Conservation (phyloP, 2,113 vertebrate genomes). For the Dinomys branickii region DNA sequence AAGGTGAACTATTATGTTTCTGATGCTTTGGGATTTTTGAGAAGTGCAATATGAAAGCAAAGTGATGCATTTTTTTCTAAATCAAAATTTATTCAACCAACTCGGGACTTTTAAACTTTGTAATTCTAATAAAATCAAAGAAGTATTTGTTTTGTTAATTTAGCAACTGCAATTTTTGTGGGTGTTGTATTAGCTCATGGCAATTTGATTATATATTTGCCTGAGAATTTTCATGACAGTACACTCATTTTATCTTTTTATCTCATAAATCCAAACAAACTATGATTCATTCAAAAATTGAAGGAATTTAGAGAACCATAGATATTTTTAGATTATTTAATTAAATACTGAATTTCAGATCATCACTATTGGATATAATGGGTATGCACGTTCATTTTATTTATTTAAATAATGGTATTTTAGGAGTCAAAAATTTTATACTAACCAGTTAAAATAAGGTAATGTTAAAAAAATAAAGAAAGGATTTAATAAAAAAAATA, state of each 20-base stretch:
- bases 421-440: neutral
- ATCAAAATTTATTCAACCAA: slow-evolving; percentile 53
- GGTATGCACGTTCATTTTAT: neutral
- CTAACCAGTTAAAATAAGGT: neutral
- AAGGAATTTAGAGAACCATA: neutral
- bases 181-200: neutral
- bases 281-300: slow-evolving; percentile 15
- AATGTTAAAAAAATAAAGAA: neutral
- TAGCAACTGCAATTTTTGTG: slow-evolving; percentile 37
- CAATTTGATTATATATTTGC: slow-evolving; percentile 30
- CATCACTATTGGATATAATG: neutral
- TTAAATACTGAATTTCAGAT: neutral
- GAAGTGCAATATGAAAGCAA: slow-evolving; percentile 41
- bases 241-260: neutral
- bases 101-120: neutral
- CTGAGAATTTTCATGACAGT: neutral
- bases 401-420: slow-evolving; percentile 33
- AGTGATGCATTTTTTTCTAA: neutral
- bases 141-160: slow-evolving; percentile 69
- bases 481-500: neutral
- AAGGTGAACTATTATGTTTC: slow-evolving; percentile 8
- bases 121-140: slow-evolving; percentile 43
- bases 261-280: neutral
- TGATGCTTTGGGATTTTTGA: slow-evolving; percentile 37
- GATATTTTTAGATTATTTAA: slow-evolving; percentile 39